Evolutionary conservation across 2,888 invertebrate genomes (phyloP).

Genomic region (Tupiocoris notatus): DNA sequence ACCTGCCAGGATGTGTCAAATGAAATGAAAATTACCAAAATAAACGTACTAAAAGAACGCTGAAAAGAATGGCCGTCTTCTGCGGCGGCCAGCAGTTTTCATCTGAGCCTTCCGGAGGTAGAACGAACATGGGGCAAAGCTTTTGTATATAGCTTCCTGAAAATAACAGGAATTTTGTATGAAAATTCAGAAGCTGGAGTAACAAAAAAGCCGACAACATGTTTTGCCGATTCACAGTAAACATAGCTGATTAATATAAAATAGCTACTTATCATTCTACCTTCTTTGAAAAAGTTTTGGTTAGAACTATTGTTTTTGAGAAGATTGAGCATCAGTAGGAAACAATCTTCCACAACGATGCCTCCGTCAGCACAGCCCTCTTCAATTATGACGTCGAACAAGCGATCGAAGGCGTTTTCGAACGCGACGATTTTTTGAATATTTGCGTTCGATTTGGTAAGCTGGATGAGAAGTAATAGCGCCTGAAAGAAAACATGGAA

Average conservation of each 20-base stretch:
- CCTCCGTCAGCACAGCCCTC: conserved; percentile 94
- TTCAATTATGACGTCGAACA: conserved; percentile 87
- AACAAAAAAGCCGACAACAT: too few species aligned
- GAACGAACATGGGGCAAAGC: conserved; percentile 81
- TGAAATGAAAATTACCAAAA: too few species aligned
- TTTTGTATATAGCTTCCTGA: conserved; percentile 85
- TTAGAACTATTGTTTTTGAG: conserved; percentile 94
- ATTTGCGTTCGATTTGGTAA: conserved; percentile 93
- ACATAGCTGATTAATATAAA: too few species aligned
- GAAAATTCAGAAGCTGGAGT: too few species aligned
- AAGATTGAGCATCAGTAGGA: conserved; percentile 87
- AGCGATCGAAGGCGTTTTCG: conserved; percentile 94
- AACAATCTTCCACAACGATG: conserved; percentile 97
- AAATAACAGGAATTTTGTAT: conserved; percentile 31
- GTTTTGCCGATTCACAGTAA: too few species aligned
- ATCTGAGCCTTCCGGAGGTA: conserved; percentile 70
- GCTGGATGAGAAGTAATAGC: conserved; percentile 80
- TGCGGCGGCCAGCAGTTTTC: conserved; percentile 83
- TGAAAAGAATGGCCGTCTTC: conserved; percentile 90
- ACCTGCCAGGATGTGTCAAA: too few species aligned
- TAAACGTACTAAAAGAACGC: conserved; percentile 74
- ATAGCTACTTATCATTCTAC: too few species aligned
- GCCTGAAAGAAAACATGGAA: conserved; percentile 58
- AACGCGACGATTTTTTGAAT: conserved; percentile 99
- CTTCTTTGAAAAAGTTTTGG: conserved; percentile 98